These are phyloP conservation scores for Sialia sialis DNA, from an alignment of 2,113 vertebrate species.

Conservation along the genomic window DNA sequence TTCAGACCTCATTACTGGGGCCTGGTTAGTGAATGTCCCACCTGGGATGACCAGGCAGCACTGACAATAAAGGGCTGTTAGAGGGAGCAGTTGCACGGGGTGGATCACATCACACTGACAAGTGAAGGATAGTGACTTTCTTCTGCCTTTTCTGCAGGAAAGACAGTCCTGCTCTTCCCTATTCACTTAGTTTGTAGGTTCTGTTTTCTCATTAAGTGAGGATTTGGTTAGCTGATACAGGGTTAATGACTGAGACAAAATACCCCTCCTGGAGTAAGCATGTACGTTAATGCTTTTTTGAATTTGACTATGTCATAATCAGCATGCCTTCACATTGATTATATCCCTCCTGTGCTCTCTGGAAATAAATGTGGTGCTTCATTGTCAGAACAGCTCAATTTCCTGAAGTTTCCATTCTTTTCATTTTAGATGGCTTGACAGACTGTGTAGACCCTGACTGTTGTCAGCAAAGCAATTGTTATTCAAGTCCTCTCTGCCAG, in stretches of 20 bases:
- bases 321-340: not conserved
- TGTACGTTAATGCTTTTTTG: not conserved
- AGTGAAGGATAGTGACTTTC: not conserved
- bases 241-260: not conserved
- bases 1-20: rapidly evolving
- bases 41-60: not conserved
- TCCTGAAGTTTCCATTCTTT: not conserved
- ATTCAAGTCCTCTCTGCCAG: constrained; percentile 89
- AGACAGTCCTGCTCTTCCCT: not conserved
- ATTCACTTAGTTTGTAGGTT: not conserved
- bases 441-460: constrained; percentile 97
- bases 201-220: not conserved
- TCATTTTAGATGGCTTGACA: constrained; percentile 84
- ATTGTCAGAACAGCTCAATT: not conserved
- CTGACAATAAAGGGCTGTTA: not conserved
- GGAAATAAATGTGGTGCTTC: not conserved
- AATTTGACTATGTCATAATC: not conserved
- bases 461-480: constrained; percentile 92
- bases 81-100: not conserved
- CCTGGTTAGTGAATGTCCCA: not conserved
- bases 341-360: not conserved
- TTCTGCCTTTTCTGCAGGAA: not conserved
- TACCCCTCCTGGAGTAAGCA: not conserved
- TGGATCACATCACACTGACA: not conserved
- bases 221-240: not conserved